These are phyloP conservation scores for Pangasianodon gigas DNA, from an alignment of 2,113 vertebrate genomes.

Conservation along the genomic window DNA sequence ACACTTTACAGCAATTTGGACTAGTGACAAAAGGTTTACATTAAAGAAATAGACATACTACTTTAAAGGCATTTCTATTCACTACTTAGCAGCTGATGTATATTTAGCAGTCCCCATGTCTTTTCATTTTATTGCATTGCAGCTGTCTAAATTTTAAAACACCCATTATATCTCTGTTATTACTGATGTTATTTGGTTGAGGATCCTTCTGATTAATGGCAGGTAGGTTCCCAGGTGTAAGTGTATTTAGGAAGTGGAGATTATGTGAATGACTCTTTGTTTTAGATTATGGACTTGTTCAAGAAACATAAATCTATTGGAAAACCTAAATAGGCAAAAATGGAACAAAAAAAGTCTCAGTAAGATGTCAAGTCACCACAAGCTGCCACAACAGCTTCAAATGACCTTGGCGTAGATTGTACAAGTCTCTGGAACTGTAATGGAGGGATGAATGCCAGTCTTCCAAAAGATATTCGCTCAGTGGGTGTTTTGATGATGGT, in stretches of 20 bases:
- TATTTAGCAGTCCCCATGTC: background rate
- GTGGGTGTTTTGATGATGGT: background rate
- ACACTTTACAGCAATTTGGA: background rate
- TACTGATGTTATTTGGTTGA: background rate
- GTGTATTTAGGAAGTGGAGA: background rate
- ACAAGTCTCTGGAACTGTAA: background rate
- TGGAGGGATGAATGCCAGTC: background rate
- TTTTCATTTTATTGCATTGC: background rate
- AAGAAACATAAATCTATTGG: background rate
- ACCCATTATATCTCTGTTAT: background rate
- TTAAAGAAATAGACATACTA: background rate
- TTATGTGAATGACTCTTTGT: background rate
- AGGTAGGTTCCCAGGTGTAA: background rate
- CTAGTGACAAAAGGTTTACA: no score
- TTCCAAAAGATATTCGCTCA: background rate
- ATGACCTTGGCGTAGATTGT: background rate
- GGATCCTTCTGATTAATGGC: background rate
- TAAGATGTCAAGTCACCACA: background rate
- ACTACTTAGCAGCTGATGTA: background rate
- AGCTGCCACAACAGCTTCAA: background rate
- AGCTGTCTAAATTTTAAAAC: background rate
- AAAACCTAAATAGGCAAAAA: background rate
- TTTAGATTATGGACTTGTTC: background rate
- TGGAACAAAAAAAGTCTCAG: background rate
- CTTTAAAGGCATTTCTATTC: background rate